These are phyloP conservation scores for Caenorhabditis panamensis DNA, from an alignment of 2,888 invertebrate species.

Conservation along the genomic window DNA sequence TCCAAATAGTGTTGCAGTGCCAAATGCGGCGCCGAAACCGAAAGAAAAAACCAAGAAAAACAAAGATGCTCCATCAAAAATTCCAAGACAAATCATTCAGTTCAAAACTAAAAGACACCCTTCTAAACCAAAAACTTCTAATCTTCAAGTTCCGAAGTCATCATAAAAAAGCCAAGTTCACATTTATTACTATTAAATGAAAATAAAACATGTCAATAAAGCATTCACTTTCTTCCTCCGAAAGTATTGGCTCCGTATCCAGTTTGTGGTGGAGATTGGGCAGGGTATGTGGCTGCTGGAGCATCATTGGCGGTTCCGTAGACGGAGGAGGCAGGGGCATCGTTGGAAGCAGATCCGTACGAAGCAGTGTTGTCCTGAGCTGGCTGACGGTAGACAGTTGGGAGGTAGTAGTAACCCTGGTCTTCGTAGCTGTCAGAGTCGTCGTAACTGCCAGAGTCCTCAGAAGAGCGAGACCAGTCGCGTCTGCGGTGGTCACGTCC, in stretches of 20 bases:
- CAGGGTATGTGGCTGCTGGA: not conserved
- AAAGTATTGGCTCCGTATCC: conserved; percentile 35
- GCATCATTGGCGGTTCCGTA: conserved; percentile 12
- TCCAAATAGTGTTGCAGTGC: conserved; percentile 10
- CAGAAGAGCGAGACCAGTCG: conserved; percentile 6
- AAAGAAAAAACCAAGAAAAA: not conserved
- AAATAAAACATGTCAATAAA: not conserved
- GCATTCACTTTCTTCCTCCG: conserved; percentile 20
- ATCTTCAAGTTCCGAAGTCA: not conserved
- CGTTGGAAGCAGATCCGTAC: conserved; percentile 32
- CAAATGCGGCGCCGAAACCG: conserved; percentile 25
- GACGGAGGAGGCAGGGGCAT: conserved; percentile 19
- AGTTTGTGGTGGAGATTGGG: conserved; percentile 4
- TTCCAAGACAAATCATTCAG: conserved; percentile 46
- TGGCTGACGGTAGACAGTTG: not conserved
- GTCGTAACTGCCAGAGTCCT: conserved; percentile 16
- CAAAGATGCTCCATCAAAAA: conserved; percentile 26
- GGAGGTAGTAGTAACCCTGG: conserved; percentile 1
- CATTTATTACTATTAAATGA: conserved; percentile 2
- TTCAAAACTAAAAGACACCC: conserved; percentile 27
- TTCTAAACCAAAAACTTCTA: not conserved
- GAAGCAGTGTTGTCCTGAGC: conserved; percentile 22
- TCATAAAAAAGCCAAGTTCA: not conserved
- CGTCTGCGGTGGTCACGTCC: not conserved
- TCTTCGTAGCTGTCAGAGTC: conserved; percentile 23